phyloP scores from a whole-genome alignment of 2,888 invertebrate species.

The Hirtodrosophila trivittata region DNA sequence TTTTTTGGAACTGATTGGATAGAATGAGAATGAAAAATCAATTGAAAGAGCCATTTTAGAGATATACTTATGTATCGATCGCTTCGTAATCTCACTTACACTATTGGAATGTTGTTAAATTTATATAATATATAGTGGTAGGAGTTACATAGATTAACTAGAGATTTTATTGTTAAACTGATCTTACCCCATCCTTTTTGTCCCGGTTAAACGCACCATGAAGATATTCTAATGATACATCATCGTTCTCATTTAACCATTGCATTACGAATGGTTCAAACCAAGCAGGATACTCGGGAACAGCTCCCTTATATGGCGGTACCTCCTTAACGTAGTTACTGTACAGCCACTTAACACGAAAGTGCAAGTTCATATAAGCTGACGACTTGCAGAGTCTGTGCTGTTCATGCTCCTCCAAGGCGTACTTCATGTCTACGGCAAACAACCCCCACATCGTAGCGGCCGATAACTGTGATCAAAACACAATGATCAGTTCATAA shows the following conservation, averaged over 20 bases:
- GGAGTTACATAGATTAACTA: too few species aligned
- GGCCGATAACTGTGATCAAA: conserved; percentile 92
- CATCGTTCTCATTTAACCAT: conserved; percentile 99
- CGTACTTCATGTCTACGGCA: conserved; percentile 98
- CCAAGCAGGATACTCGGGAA: conserved; percentile 99
- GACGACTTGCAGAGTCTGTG: conserved; percentile 98
- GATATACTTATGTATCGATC: too few species aligned
- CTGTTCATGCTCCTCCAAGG: conserved; percentile 98
- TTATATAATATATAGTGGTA: too few species aligned
- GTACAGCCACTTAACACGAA: conserved; percentile 99
- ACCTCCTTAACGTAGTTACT: conserved; percentile 99
- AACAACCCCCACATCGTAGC: conserved; percentile 99
- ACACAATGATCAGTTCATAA: conserved; percentile 46
- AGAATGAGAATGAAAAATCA: conserved; percentile 26
- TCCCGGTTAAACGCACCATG: conserved; percentile 99
- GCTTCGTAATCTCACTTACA: too few species aligned
- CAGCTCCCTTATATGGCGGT: conserved; percentile 97
- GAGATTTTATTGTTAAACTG: too few species aligned
- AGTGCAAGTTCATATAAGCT: conserved; percentile 99
- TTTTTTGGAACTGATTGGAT: conserved; percentile 95
- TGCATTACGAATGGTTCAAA: conserved; percentile 99
- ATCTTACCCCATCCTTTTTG: conserved; percentile 94
- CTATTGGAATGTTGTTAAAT: too few species aligned
- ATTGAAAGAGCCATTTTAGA: too few species aligned
- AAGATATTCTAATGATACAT: conserved; percentile 98